Evolutionary conservation across 2,888 invertebrate species (phyloP).

Genomic region (Microchrysa polita): DNA sequence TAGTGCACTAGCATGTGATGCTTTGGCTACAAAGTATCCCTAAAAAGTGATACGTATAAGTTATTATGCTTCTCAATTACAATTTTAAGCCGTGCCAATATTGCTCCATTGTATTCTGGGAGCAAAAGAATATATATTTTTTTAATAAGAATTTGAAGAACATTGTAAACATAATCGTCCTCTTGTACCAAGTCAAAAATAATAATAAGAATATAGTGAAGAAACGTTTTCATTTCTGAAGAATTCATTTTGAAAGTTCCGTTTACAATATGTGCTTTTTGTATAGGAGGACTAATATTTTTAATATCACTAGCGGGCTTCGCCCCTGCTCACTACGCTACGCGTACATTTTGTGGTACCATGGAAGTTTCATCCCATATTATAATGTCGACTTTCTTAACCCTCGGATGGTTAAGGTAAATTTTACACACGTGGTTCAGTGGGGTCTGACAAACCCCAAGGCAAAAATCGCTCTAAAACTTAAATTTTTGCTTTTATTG

Average conservation of each 20-base stretch:
- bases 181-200: background rate
- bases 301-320: no score
- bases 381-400: no score
- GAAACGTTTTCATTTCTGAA: background rate
- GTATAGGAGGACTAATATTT: background rate
- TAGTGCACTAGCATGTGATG: slow-evolving; percentile 34
- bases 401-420: no score
- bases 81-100: background rate
- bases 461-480: no score
- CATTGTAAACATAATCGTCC: background rate
- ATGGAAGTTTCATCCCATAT: no score
- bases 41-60: background rate
- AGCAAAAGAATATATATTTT: background rate
- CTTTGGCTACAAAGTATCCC: slow-evolving; percentile 15
- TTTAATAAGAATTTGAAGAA: background rate
- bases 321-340: no score
- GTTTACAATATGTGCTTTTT: background rate
- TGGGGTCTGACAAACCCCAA: no score
- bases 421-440: no score
- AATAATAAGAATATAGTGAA: background rate
- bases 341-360: no score
- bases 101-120: background rate
- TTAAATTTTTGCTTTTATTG: no score
- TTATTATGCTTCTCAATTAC: slow-evolving; percentile 18
- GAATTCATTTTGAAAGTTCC: background rate